Percentiles rank a stretch among this genome's conserved stretches.
Conservation (phyloP, 92 coral and sea anemone genomes). For the Palythoa heliodiscus region DNA sequence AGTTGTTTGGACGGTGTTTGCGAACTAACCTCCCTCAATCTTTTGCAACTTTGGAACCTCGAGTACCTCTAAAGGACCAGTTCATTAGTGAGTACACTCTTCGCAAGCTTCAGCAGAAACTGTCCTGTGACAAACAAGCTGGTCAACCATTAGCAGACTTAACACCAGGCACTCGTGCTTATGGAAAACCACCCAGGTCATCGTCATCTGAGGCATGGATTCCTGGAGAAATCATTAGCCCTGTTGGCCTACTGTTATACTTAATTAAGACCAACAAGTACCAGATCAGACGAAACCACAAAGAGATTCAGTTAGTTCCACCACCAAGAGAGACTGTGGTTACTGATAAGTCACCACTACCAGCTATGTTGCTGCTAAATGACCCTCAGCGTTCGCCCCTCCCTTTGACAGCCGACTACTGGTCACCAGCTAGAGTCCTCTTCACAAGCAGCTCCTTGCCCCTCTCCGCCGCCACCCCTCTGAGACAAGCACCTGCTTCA, state of each 20-base stretch:
- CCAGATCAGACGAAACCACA: not conserved
- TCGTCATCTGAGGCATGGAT: not conserved
- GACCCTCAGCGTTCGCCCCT: not conserved
- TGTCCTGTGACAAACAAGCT: not conserved
- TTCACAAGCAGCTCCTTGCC: not conserved
- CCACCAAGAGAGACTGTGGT: not conserved
- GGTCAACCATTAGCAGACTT: too few relatives aligned
- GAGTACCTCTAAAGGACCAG: too few relatives aligned
- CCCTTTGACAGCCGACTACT: not conserved
- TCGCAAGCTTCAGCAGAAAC: not conserved
- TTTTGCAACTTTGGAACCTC: conserved; percentile 28
- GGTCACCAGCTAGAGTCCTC: not conserved
- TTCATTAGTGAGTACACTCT: not conserved
- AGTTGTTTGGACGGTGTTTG: conserved; percentile 34
- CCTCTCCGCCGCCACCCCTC: too few relatives aligned
- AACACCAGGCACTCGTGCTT: not conserved
- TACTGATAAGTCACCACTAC: not conserved
- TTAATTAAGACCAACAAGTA: not conserved
- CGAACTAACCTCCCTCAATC: conserved; percentile 50
- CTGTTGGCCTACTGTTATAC: not conserved
- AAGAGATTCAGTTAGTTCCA: not conserved
- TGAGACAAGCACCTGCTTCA: too few relatives aligned
- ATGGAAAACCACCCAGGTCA: not conserved
- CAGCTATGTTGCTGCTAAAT: not conserved
- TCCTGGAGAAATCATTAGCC: not conserved